Conservation (phyloP, 1,140 invertebrate species). For the Lordiphosa mommai region DNA sequence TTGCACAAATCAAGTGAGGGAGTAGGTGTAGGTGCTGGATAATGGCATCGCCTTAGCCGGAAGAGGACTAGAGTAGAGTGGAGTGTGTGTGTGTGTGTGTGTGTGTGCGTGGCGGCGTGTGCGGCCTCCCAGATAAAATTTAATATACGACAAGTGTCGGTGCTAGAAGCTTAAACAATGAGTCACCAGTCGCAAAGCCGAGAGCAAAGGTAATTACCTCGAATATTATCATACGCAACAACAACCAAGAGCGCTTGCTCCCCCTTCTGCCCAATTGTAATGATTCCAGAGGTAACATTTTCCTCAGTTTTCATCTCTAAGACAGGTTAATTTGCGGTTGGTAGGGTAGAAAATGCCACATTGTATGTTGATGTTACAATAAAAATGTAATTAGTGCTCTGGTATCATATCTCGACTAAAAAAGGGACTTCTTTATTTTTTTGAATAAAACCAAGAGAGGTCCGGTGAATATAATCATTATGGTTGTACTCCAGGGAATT, state of each 20-base stretch:
- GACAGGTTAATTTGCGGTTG: constrained; percentile 32
- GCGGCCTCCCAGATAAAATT: too few relatives aligned
- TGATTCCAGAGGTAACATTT: background rate
- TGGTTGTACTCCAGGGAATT: too few relatives aligned
- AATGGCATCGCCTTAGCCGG: constrained; percentile 36
- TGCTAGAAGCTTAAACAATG: constrained; percentile 74
- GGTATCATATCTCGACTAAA: too few relatives aligned
- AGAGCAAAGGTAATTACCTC: too few relatives aligned
- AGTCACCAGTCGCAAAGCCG: background rate
- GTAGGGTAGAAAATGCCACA: too few relatives aligned
- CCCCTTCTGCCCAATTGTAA: background rate
- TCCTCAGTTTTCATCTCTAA: constrained; percentile 8
- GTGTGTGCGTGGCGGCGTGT: constrained; percentile 14
- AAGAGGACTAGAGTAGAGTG: background rate
- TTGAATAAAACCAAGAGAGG: too few relatives aligned
- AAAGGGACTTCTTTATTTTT: too few relatives aligned
- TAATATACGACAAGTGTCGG: constrained; percentile 69
- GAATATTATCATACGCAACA: too few relatives aligned
- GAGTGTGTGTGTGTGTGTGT: constrained; percentile 2
- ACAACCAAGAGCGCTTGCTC: background rate
- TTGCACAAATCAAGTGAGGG: constrained; percentile 52
- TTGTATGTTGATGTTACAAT: too few relatives aligned
- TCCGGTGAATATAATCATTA: too few relatives aligned
- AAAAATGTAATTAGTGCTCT: too few relatives aligned
- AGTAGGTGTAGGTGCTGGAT: constrained; percentile 19